Percentiles rank a stretch among this genome's conserved stretches.
These are phyloP conservation scores for Stenotaenia linearis DNA, from an alignment of 2,888 invertebrate species.

Conservation along the genomic window DNA sequence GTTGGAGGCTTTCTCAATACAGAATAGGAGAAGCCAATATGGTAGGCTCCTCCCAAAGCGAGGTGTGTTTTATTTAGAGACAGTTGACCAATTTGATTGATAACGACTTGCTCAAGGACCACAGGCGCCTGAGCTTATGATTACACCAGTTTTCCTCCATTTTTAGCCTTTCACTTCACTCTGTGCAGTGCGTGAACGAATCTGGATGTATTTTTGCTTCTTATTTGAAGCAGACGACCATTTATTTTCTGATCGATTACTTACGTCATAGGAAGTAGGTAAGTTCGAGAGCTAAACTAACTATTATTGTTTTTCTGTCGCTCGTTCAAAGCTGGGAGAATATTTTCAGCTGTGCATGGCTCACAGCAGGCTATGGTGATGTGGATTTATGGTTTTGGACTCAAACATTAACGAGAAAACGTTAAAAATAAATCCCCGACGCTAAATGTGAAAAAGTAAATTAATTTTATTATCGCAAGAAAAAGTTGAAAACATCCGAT, in stretches of 20 bases:
- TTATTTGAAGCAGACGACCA: background rate
- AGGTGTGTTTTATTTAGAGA: constrained; percentile 27
- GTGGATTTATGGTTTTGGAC: too few relatives aligned
- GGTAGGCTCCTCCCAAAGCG: constrained; percentile 6
- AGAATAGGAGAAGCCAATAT: constrained; percentile 1
- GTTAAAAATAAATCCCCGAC: too few relatives aligned
- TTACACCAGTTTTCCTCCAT: background rate
- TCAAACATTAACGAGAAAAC: too few relatives aligned
- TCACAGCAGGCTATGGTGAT: too few relatives aligned
- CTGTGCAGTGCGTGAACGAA: background rate
- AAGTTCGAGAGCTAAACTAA: background rate
- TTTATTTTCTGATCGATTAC: constrained; percentile 10
- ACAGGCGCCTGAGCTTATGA: constrained; percentile 10
- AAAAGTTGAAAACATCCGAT: background rate
- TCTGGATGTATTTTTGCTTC: background rate
- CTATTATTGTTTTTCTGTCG: background rate
- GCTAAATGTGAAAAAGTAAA: too few relatives aligned
- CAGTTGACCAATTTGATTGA: constrained; percentile 29
- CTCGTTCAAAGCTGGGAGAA: background rate
- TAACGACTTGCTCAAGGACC: constrained; percentile 24
- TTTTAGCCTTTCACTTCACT: background rate
- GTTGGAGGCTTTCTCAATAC: background rate
- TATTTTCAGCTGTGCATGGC: too few relatives aligned
- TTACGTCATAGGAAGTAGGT: background rate
- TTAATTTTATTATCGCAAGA: too few relatives aligned